Percentiles rank a stretch among this genome's conserved stretches.
Evolutionary conservation across 2,797 vertebrate species (phyloP).

Genomic region (Periparus ater): DNA sequence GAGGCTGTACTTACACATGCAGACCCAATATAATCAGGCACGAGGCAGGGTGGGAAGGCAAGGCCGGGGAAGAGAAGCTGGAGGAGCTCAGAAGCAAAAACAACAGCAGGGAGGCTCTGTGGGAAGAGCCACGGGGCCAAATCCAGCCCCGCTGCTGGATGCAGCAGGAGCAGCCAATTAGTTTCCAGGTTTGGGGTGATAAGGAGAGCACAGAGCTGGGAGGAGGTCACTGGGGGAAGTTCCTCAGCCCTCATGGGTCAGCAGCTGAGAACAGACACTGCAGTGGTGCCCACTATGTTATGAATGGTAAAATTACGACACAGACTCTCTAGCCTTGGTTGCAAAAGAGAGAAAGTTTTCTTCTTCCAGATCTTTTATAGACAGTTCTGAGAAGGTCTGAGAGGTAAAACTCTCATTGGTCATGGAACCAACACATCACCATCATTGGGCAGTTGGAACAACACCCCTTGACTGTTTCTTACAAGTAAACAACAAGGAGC

Average conservation of each 20-base stretch:
- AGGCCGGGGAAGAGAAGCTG: background rate
- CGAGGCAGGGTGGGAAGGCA: constrained; percentile 26
- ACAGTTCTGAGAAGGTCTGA: too few relatives aligned
- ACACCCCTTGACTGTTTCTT: too few relatives aligned
- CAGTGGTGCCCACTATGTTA: too few relatives aligned
- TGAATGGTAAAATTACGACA: too few relatives aligned
- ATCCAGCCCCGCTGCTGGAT: background rate
- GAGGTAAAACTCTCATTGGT: too few relatives aligned
- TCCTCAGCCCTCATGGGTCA: rapidly evolving
- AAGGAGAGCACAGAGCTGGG: background rate
- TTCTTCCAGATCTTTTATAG: too few relatives aligned
- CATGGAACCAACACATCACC: too few relatives aligned
- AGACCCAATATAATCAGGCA: constrained; percentile 44
- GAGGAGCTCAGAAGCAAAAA: background rate
- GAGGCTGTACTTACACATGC: constrained; percentile 68
- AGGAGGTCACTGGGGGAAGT: background rate
- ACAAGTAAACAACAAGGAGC: too few relatives aligned
- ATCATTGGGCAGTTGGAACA: too few relatives aligned
- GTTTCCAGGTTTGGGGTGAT: background rate
- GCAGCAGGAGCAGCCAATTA: background rate
- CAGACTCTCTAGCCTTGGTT: too few relatives aligned
- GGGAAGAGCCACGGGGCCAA: background rate
- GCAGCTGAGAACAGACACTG: background rate
- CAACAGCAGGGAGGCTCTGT: background rate
- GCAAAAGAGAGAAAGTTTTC: too few relatives aligned